Conservation (phyloP, 2,797 vertebrate genomes). For the Hydrophis major region DNA sequence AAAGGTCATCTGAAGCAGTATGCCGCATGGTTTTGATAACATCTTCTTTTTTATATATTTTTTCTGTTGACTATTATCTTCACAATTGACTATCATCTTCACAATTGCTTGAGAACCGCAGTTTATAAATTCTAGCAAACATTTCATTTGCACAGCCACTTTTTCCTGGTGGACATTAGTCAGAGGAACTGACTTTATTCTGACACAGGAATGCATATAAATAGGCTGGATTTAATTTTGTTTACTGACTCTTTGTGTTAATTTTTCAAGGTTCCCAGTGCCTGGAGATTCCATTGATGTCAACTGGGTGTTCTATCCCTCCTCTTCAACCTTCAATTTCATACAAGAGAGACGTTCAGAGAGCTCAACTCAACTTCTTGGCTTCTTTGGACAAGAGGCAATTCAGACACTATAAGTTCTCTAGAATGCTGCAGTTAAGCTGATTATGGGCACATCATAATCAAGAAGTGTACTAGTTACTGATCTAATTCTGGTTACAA, state of each 20-base stretch:
- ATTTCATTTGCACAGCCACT: not conserved
- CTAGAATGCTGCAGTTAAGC: not conserved
- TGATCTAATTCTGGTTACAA: not conserved
- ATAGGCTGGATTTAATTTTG: not conserved
- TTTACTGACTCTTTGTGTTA: not conserved
- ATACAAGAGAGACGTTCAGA: not conserved
- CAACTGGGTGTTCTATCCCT: not conserved
- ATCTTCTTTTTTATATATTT: constrained; percentile 19
- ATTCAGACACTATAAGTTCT: not conserved
- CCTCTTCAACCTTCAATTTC: not conserved
- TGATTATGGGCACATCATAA: not conserved
- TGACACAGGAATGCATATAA: not conserved
- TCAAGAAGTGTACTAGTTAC: not conserved
- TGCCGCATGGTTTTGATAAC: constrained; percentile 33
- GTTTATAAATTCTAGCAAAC: constrained; percentile 29
- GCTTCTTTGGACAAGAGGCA: not conserved
- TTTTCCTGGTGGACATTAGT: not conserved
- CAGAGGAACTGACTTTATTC: not conserved
- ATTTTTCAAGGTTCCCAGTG: not conserved
- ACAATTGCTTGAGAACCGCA: constrained; percentile 38
- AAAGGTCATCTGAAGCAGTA: constrained; percentile 38
- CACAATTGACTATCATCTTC: constrained; percentile 40
- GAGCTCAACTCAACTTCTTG: not conserved
- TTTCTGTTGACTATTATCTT: constrained; percentile 26
- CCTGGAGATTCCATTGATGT: not conserved